Evolutionary conservation across 2,113 vertebrate genomes (phyloP), one percentile per base, ranked within the genome.

Genomic region (Odontesthes bonariensis): DNA sequence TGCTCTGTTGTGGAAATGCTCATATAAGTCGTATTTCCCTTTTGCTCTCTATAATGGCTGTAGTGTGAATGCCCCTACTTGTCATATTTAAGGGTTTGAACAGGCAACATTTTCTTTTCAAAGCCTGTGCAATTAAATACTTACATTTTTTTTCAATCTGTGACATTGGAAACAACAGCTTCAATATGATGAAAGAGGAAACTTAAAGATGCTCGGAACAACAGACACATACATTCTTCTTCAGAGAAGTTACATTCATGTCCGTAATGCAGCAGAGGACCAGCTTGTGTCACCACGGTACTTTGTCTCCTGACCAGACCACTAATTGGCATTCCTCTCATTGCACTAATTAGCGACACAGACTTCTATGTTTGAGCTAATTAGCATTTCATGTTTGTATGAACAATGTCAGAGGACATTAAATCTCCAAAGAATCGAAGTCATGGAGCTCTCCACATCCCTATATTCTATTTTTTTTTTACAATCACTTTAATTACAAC

Each of bases 311-410:
- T 62, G 74, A 46, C 73, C 40, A 68, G 2, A 66, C 69, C 69
- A 46, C 66, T 81, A 80, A 86, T 84, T 88, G 64, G 58, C 78
- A 71, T 81, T 86, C 58, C 56, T 82, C 68, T 58, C 44, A 46
- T 74, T 66, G 55, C 67, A 10, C 64, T 82, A 77, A 88, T 86
- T 61, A 86, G 71, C 35, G 13, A 74, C 81, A 84, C 22, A 60
- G 49, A 76, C 75, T 79, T 57, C 62, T 64, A 47, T 55, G 61
- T 80, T 63, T 54, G 54, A 73, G 76, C 60, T 84, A 84, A 84
- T 89, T 80, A 82, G 58, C 55, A 73, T 79, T 76, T 84, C 17
- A 38, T 77, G 72, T 89, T 74, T 79, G 61, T 66, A 49, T 69
- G 72, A 53, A 32, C 32, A 61, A 61, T 63, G 64, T 79, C 79